These are phyloP conservation scores for Acanthococcus lagerstroemiae DNA, from an alignment of 2,888 invertebrate genomes.

Conservation along the genomic window DNA sequence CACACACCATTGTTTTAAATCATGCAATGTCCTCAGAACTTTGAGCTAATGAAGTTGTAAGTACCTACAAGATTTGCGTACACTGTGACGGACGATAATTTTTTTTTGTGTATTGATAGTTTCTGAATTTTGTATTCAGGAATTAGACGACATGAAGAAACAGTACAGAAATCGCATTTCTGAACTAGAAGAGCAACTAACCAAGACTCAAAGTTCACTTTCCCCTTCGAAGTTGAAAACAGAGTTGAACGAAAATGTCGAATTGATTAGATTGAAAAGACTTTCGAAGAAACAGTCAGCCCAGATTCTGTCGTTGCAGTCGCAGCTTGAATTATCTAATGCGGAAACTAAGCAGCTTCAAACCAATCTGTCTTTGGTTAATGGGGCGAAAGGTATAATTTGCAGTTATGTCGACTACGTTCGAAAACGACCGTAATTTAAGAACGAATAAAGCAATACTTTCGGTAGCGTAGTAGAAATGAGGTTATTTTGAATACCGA, in stretches of 20 bases:
- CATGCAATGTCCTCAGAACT: no score
- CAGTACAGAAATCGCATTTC: constrained; percentile 11
- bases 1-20: no score
- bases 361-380: neutral
- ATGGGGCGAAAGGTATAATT: constrained; percentile 4
- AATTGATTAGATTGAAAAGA: constrained; percentile 27
- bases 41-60: neutral
- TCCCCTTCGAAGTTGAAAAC: constrained; percentile 18
- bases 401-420: no score
- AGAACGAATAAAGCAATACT: no score
- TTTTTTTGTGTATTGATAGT: no score
- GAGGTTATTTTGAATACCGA: neutral
- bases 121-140: neutral
- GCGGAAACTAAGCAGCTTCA: constrained; percentile 11
- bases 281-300: constrained; percentile 26
- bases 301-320: constrained; percentile 16
- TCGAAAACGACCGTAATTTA: neutral
- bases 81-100: no score
- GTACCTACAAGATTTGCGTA: no score
- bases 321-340: constrained; percentile 13
- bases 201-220: neutral
- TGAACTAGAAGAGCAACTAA: constrained; percentile 16
- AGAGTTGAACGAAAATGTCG: constrained; percentile 19
- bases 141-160: constrained; percentile 12
- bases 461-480: no score